phyloP scores from a whole-genome alignment of 2,797 vertebrate genomes.

The Rhodeus uyekii region DNA sequence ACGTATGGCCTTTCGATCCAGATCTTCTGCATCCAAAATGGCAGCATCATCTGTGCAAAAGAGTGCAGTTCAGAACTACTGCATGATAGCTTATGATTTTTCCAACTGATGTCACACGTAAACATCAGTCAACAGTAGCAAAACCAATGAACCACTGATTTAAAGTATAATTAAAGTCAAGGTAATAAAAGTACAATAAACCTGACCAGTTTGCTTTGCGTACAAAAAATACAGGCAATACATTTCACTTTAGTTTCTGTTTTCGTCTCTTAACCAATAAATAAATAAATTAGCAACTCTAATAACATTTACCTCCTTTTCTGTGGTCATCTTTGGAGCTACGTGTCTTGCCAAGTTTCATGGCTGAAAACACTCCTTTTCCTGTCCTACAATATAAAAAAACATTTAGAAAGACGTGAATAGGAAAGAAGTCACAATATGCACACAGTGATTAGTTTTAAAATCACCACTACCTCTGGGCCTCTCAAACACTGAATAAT shows the following conservation, averaged over 20 bases:
- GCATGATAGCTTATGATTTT: background rate
- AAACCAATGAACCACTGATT: background rate
- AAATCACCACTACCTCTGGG: background rate
- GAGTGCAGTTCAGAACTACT: background rate
- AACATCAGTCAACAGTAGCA: background rate
- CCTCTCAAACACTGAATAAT: background rate
- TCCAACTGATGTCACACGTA: background rate
- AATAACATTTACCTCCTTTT: conserved; percentile 78
- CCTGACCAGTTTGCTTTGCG: background rate
- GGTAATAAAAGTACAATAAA: background rate
- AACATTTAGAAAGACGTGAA: background rate
- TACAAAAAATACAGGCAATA: background rate
- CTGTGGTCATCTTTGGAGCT: conserved; percentile 85
- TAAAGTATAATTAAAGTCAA: background rate
- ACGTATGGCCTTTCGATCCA: conserved; percentile 83
- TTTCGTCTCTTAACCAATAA: background rate
- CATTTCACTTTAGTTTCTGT: background rate
- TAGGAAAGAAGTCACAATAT: background rate
- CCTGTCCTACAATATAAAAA: conserved; percentile 79
- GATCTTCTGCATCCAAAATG: conserved; percentile 88
- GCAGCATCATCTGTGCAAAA: conserved; percentile 84
- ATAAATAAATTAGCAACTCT: background rate
- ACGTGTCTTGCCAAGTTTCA: conserved; percentile 93
- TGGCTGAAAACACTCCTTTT: conserved; percentile 93
- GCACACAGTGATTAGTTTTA: background rate